Evolutionary conservation across 1,140 invertebrate species (phyloP), one percentile per base, ranked within the genome.

Genomic region (Drosophila takahashii): DNA sequence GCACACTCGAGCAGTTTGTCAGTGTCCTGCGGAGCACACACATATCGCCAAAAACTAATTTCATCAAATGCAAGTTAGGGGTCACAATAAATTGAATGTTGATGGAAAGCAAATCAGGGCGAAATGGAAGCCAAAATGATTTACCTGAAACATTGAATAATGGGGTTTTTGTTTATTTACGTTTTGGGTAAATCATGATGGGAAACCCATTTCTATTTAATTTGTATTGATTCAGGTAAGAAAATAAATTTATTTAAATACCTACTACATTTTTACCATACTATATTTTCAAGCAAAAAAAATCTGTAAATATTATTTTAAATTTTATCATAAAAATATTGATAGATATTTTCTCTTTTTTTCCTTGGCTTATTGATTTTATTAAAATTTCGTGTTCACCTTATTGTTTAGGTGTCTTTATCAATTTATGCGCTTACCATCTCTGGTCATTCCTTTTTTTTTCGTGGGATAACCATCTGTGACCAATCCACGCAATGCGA

Each of bases 21-120:
- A 53, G 22, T 53, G 48, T 69, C 62, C 36, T 15, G 13, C 26
- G 29, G 45, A 16, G 13, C 9, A 37, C 45, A 15, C 61, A 61
- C 50, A 70, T 71, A 70, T 77, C 65, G 65, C 66, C 62, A 18
- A 71, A 79, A 79, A 79, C 76, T 79, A 79, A 79, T 79, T 79
- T 79, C 60, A 79, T 79, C 76, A 79, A 79, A 79, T 79, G 64
- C 36, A 58, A 79, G 45, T 79, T 67, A 47, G 66, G 16, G 52
- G 41, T 54, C 60, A 60, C 57, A 60, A 59, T 66, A 79, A 79
- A 79, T 79, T 79, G 54, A 64, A 65, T 71, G 62, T 66, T 66
- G 44, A 57, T 79, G 52, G 22, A 15, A 69, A 76, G 58, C 27
- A 76, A 67, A 37, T 70, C 62, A 18, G 34, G 26, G 6, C 32